Evolutionary conservation across 1,140 invertebrate genomes (phyloP), one percentile per base, ranked within the genome.

Genomic region (Bombus terrestris): DNA sequence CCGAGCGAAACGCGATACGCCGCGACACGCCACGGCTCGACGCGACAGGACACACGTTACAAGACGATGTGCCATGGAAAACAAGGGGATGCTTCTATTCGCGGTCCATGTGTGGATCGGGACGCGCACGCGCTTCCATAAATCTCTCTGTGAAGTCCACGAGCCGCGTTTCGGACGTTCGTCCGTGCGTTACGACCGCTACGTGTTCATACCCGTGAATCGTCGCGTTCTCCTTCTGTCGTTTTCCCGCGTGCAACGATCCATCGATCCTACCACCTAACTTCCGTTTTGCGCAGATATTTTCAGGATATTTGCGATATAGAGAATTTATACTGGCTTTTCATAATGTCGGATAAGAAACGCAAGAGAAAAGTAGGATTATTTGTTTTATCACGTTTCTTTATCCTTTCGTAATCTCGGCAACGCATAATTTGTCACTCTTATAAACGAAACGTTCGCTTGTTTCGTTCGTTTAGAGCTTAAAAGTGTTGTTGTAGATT

Each of bases 41-140:
- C 9, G 12, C 22, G 53, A 35, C 62, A 39, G 8, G 41, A 13
- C n/a, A 74, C 72, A 72, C 62, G 35, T 59, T 77, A 62, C 53
- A 62, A 71, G 64, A 81, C 37, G 68, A 53, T 72, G 25, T n/a
- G 68, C 35, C 47, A 43, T 37, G 32, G 43, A 22, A 72, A 72
- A 81, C 47, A 72, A 47, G 66, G 10, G 37, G 68, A 32, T 32
- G 47, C 43, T 22, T 39, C 68, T 57, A 22, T 41, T 59, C 47
- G 68, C 28, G 79, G 37, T 72, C 77, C 77, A 43, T 62, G 68
- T 28, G 80, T 69, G 66, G 79, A 71, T 68, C 71, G 75, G 35
- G 66, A 62, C 83, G 88, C 88, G 86, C 91, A 88, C 85, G 88
- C 88, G 89, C 89, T 69, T 41, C 83, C 87, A 91, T 92, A 92